Evolutionary conservation across 2,888 invertebrate genomes (phyloP), one percentile per base, ranked within the genome.

Genomic region (Drosophila anomalata): DNA sequence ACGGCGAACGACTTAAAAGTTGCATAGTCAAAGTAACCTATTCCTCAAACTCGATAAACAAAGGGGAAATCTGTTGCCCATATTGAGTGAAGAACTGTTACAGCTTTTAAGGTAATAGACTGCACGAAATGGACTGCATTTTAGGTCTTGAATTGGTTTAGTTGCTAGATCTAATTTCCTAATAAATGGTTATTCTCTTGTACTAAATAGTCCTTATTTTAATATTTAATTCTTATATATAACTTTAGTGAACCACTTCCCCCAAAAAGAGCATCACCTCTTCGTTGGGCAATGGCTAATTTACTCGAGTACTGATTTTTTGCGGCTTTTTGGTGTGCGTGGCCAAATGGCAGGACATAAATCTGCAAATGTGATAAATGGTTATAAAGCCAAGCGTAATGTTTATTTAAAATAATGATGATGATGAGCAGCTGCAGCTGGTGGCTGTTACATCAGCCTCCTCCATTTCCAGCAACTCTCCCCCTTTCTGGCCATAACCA

Each of bases 391-490:
- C 78, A 68, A 70, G 76, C 78, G 66, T 71, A 83, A 86, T 87
- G 85, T 74, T 88, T 84, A 84, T 84, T 84, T 87, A 81, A 87
- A 88, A 84, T 87, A 81, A 88, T 84, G 85, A 81, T 88, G 87
- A 84, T 84, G 85, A 81, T 75, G 56, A 62, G 67, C 63, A 60
- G 60, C 75, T 60, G 69, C 67, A 50, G 46, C 73, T 41, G 56
- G 24, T 51, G 26, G n/a, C 52, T 22, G 47, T 42, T 33, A 33
- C 62, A 22, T 11, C 39, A 29, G 41, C 12, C 58, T 4, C 29
- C 33, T 14, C 22, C 36, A 22, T 36, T 46, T 22, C 14, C 41
- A 24, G 20, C 12, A 29, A n/a, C 17, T n/a, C 22, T 24, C n/a
- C 51, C 52, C 14, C 41, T 24, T 14, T n/a, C 26, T 20, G n/a